Evolutionary conservation across 2,113 vertebrate genomes (phyloP), one percentile per base, ranked within the genome.

Genomic region (Cairina moschata): DNA sequence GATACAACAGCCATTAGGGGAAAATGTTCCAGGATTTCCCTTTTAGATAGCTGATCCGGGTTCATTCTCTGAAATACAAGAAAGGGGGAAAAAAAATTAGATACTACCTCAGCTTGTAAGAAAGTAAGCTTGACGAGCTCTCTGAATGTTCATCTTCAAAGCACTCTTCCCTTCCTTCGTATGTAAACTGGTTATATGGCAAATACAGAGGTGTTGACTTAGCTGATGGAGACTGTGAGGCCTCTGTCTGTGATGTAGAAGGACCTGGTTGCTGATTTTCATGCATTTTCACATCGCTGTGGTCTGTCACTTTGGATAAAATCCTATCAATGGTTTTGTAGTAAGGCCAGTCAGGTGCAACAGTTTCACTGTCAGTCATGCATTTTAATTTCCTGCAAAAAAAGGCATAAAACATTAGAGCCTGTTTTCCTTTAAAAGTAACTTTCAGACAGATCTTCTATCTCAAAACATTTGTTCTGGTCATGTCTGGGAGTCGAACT

Each of bases 291-390:
- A 98, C 98, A 72, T 98, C 98, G 22, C 97, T 98, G 72, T 98
- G 98, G 95, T 99, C 99, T 65, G 98, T 97, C 36, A 98, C 98
- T 97, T 99, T 99, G 96, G 98, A 98, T 92, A 99, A 98, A 96
- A 99, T 99, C 97, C 98, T 99, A 91, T 99, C 99, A 93, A 99
- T 99, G 93, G 99, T 94, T 97, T 99, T 99, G 95, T 98, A 99
- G 97, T 99, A 99, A 54, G 99, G 99, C 99, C 99, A 99, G 96
- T 99, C 99, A 9, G 99, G 98, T 13, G 93, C 96, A 89, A 98
- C 97, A 18, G 97, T 97, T 62, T 98, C 98, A 94, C 98, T 98
- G 80, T 97, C 97, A 73, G 97, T 98, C 96, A 98, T 98, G 96
- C 99, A 98, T 97, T 99, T 99, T 96, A 99, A 97, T 97, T 99